Evolutionary conservation across 1,140 invertebrate genomes (phyloP).

Genomic region (Drosophila miranda): DNA sequence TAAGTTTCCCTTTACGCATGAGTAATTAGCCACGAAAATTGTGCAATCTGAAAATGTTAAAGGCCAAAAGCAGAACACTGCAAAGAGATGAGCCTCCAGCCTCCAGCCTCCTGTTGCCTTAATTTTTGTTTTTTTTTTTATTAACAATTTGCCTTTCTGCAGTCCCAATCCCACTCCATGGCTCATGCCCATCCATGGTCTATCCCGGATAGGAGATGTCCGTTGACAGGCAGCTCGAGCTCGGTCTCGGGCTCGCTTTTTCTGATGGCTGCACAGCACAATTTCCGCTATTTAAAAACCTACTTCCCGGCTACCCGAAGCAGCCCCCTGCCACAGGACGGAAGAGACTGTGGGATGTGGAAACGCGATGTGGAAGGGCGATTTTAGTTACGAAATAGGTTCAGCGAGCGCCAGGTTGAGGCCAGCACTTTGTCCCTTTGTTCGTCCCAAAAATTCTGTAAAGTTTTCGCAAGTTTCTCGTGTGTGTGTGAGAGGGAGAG

Average conservation of each 20-base stretch:
- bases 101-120: not conserved
- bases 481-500: not conserved
- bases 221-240: conserved; percentile 33
- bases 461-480: conserved; percentile 17
- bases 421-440: conserved; percentile 15
- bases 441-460: conserved; percentile 23
- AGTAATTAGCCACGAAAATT: conserved; percentile 67
- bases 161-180: conserved; percentile 18
- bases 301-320: conserved; percentile 36
- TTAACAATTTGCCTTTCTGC: conserved; percentile 66
- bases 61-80: not conserved
- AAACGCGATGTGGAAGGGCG: conserved; percentile 3
- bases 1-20: conserved; percentile 73
- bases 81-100: too few species aligned
- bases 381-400: conserved; percentile 52
- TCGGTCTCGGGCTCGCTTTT: conserved; percentile 58
- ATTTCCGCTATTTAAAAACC: conserved; percentile 80
- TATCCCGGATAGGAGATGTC: conserved; percentile 16
- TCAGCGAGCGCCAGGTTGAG: not conserved
- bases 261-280: conserved; percentile 74
- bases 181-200: conserved; percentile 20
- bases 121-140: conserved; percentile 41
- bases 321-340: not conserved
- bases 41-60: conserved; percentile 31
- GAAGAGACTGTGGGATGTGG: conserved; percentile 1